phyloP scores from a whole-genome alignment of 1,140 invertebrate genomes.

The Dufourea novaeangliae region DNA sequence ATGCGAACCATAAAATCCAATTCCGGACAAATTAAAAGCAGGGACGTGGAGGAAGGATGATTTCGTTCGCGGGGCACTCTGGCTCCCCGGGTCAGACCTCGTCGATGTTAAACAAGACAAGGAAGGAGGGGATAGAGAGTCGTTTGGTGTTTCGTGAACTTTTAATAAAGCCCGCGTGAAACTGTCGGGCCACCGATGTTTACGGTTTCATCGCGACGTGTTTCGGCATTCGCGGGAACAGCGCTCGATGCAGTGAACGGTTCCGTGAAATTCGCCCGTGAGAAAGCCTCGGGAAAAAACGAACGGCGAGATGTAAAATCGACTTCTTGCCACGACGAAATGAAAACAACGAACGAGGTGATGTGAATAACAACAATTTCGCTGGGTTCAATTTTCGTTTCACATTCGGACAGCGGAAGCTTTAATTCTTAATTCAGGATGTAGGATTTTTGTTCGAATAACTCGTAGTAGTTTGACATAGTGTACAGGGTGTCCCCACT shows the following conservation, averaged over 20 bases:
- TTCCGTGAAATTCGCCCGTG: not conserved
- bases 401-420: no score
- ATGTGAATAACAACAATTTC: no score
- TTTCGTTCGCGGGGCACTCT: not conserved
- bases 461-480: no score
- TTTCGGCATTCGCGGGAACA: not conserved
- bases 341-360: not conserved
- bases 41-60: not conserved
- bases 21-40: not conserved
- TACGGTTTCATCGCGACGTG: constrained; percentile 3
- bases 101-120: not conserved
- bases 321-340: not conserved
- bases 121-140: not conserved
- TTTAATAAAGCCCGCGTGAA: constrained; percentile 33
- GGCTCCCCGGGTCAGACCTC: not conserved
- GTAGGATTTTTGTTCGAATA: no score
- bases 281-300: not conserved
- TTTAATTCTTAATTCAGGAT: no score
- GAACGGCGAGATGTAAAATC: not conserved
- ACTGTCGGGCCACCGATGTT: constrained; percentile 21
- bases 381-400: no score
- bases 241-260: not conserved
- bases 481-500: no score
- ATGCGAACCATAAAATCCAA: not conserved
- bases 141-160: constrained; percentile 9